These are phyloP conservation scores for Balearica regulorum DNA, from an alignment of 2,797 vertebrate species.

Conservation along the genomic window DNA sequence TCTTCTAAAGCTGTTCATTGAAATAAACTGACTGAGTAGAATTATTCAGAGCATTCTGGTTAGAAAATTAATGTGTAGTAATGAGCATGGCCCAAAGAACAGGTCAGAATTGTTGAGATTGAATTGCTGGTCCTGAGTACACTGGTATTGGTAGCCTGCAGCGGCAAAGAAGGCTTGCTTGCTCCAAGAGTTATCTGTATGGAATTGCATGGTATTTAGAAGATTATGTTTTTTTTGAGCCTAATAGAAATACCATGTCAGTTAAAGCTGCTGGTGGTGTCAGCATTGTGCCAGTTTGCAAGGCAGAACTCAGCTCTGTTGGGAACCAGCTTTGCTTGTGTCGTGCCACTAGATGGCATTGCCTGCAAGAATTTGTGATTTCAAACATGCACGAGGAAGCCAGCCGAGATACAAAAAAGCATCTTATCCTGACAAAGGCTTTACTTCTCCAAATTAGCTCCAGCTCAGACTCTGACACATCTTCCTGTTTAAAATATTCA, in stretches of 20 bases:
- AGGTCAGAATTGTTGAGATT: background rate
- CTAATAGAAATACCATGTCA: fast-evolving
- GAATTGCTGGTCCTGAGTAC: background rate
- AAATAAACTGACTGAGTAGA: background rate
- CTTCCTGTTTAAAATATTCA: background rate
- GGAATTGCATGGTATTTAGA: background rate
- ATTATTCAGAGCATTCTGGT: background rate
- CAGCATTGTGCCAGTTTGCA: fast-evolving
- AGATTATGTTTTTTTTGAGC: background rate
- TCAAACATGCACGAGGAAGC: fast-evolving
- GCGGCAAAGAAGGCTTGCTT: background rate
- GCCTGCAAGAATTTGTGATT: background rate
- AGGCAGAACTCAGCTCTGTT: background rate
- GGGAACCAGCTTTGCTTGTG: background rate
- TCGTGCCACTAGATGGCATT: constrained; percentile 67
- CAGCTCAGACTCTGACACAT: background rate
- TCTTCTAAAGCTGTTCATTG: background rate
- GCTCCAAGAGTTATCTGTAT: background rate
- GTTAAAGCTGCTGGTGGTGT: background rate
- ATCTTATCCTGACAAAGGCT: background rate
- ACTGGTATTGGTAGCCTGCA: background rate
- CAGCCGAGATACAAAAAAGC: too few species aligned
- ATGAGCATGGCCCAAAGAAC: background rate
- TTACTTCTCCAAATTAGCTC: background rate
- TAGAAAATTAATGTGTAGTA: fast-evolving